Evolutionary conservation across 2,113 vertebrate genomes (phyloP).

Genomic region (sheep (Ovis aries)): DNA sequence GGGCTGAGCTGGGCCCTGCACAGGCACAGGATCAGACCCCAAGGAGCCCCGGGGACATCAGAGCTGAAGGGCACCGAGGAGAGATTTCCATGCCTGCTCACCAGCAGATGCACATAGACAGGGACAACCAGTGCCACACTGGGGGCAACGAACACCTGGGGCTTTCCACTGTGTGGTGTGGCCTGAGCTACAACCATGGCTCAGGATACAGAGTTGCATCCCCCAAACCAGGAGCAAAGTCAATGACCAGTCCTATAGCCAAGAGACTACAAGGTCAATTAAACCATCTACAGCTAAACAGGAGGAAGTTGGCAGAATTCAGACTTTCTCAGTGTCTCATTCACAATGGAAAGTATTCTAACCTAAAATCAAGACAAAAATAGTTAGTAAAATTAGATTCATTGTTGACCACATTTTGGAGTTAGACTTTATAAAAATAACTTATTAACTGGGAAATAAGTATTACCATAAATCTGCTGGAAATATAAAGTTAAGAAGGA

Average conservation of each 20-base stretch:
- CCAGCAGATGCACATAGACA: not conserved
- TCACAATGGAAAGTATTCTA: rapidly evolving
- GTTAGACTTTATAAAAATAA: not conserved
- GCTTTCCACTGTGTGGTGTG: not conserved
- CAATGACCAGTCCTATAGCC: not conserved
- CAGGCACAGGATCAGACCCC: not conserved
- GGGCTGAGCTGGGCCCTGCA: rapidly evolving
- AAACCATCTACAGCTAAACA: too few relatives aligned
- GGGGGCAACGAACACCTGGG: not conserved
- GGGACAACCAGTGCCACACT: not conserved
- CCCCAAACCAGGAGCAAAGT: not conserved
- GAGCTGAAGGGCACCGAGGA: rapidly evolving
- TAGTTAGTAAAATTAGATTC: not conserved
- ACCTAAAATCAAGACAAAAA: not conserved
- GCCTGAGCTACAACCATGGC: not conserved
- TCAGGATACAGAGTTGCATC: not conserved
- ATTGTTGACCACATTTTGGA: not conserved
- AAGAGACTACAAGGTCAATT: too few relatives aligned
- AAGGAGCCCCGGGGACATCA: not conserved
- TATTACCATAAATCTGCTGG: not conserved
- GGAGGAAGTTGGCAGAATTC: not conserved
- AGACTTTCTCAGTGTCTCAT: not conserved
- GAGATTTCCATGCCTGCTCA: not conserved
- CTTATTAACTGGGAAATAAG: not conserved
- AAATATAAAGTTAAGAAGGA: not conserved